Conservation (phyloP, 2,797 vertebrate genomes). For the Miichthys miiuy region DNA sequence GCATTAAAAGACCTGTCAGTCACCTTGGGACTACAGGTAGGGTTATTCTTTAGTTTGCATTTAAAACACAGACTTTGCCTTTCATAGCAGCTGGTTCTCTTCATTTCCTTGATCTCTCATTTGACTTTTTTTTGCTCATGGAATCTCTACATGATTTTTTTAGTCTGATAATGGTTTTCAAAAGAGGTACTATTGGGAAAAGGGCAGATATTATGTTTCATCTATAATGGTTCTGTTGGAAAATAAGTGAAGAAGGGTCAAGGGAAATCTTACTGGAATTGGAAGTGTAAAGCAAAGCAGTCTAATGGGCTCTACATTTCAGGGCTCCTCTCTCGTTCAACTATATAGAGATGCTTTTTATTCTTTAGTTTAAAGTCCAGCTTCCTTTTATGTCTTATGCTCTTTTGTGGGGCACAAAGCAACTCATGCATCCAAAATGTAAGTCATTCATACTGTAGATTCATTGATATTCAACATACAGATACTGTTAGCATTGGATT, state of each 20-base stretch:
- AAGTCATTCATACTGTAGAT: background rate
- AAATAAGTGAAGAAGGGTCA: conserved; percentile 45
- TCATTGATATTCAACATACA: conserved; percentile 4
- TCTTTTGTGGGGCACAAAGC: conserved; percentile 16
- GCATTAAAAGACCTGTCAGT: background rate
- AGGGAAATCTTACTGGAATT: conserved; percentile 29
- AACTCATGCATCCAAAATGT: conserved; percentile 8
- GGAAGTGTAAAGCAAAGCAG: conserved; percentile 23
- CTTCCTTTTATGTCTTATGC: conserved; percentile 14
- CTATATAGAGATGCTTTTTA: background rate
- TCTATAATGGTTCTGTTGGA: conserved; percentile 42
- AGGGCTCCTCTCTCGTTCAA: conserved; percentile 23
- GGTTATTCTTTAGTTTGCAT: conserved; percentile 5
- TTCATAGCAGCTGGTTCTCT: conserved; percentile 20
- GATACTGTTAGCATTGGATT: background rate
- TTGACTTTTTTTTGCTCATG: conserved; percentile 43
- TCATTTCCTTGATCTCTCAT: conserved; percentile 34
- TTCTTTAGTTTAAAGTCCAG: conserved; percentile 16
- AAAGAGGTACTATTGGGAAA: conserved; percentile 31
- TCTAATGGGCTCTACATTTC: conserved; percentile 23
- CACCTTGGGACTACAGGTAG: background rate
- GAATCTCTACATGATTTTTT: conserved; percentile 37
- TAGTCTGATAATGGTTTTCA: conserved; percentile 51
- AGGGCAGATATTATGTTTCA: conserved; percentile 51
- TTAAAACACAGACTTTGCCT: background rate